These are phyloP conservation scores for Buphagus erythrorhynchus DNA, from an alignment of 2,797 vertebrate genomes.

Conservation along the genomic window DNA sequence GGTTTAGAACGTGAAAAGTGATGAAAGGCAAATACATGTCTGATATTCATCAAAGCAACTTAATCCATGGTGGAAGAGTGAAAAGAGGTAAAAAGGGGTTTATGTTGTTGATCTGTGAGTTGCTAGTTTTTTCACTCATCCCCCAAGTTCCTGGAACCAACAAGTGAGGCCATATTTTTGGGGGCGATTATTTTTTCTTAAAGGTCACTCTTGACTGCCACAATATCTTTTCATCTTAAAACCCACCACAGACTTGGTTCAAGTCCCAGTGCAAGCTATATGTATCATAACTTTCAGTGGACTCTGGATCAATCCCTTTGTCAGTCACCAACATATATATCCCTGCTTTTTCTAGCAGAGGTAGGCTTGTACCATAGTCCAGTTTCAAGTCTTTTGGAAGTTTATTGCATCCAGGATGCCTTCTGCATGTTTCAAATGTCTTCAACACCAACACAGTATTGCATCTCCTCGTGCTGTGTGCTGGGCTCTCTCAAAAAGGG, in stretches of 20 bases:
- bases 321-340: background rate
- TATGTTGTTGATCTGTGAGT: background rate
- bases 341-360: background rate
- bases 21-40: slow-evolving; percentile 44
- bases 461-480: background rate
- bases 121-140: background rate
- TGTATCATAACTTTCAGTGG: background rate
- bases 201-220: background rate
- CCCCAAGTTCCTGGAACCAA: background rate
- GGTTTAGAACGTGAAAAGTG: background rate
- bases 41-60: slow-evolving; percentile 40
- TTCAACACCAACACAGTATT: background rate
- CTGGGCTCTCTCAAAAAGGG: background rate
- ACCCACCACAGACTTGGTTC: background rate
- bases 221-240: background rate
- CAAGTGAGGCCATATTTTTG: background rate
- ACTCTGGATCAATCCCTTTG: background rate
- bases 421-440: background rate
- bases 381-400: background rate
- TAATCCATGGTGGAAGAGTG: background rate
- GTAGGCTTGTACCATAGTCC: background rate
- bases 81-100: background rate
- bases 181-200: background rate
- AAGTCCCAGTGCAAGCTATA: background rate
- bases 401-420: background rate